Conservation (phyloP, 2,888 invertebrate species). For the Andrena fulva region DNA sequence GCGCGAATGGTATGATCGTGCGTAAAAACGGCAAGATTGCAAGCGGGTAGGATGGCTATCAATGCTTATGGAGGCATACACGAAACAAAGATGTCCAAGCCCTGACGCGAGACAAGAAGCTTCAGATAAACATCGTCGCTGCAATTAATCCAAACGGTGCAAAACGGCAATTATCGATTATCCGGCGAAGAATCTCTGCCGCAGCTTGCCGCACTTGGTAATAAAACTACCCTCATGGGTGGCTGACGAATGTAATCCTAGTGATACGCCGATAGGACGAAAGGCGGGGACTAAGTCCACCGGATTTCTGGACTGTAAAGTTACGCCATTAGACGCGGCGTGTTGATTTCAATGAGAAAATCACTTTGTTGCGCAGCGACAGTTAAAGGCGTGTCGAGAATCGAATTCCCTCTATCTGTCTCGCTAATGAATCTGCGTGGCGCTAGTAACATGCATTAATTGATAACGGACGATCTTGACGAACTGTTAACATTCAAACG, state of each 20-base stretch:
- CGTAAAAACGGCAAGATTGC: neutral
- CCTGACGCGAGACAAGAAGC: neutral
- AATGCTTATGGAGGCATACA: neutral
- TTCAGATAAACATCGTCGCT: slow-evolving; percentile 17
- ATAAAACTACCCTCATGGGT: slow-evolving; percentile 23
- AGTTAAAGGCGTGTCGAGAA: slow-evolving; percentile 10
- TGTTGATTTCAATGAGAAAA: slow-evolving; percentile 52
- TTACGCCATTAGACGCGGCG: slow-evolving; percentile 7
- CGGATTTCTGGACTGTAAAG: slow-evolving; percentile 64
- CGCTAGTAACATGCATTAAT: no score
- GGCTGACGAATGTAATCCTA: slow-evolving; percentile 11
- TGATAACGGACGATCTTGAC: neutral
- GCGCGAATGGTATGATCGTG: neutral
- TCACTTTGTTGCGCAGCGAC: slow-evolving; percentile 37
- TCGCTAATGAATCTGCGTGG: slow-evolving; percentile 21
- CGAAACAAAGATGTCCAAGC: slow-evolving; percentile 13
- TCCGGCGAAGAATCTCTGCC: slow-evolving; percentile 47
- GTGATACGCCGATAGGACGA: slow-evolving; percentile 7
- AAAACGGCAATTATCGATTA: slow-evolving; percentile 55
- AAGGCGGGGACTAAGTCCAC: slow-evolving; percentile 34
- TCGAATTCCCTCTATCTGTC: slow-evolving; percentile 12
- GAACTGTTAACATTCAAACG: neutral
- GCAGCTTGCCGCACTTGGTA: slow-evolving; percentile 18
- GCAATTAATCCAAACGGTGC: slow-evolving; percentile 43
- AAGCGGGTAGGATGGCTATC: neutral